Evolutionary conservation across 2,113 vertebrate species (phyloP), one percentile per base, ranked within the genome.

Genomic region (Microtus richardsoni): DNA sequence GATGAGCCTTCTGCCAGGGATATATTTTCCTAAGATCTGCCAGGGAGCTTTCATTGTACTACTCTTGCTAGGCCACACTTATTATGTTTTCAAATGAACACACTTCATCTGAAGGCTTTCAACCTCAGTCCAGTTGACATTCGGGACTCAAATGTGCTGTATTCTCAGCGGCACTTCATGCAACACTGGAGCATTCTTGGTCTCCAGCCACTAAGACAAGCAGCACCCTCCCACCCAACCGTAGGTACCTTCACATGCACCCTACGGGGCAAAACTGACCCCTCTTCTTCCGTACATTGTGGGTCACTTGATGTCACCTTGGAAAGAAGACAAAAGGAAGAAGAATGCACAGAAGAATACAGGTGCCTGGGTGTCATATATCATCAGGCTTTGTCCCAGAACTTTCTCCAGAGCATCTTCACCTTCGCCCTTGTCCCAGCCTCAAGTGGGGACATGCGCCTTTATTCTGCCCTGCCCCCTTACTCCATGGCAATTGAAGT

Each of bases 261-360:
- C 36, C 28, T 0, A 0, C 0, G 4, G 2, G 36, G 22, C 4
- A 52, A 66, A 60, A 21, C 2, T 58, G 11, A 28, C 1, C 7
- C 39, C 21, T 10, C 47, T 12, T 11, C 2, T 5, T 33, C 10
- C 30, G 19, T 2, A 0, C 5, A 17, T 33, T 44, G 39, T 9
- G 19, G 26, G 1, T 41, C 22, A 26, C 39, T 44, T 39, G 39
- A 75, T 14, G 36, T 54, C 7, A 58, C 68, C 11, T 79, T 75
- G 22, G 22, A 52, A 62, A 74, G 39, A 77, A 94, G 12, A 33
- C 33, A 3, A 75, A 60, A 66, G 39, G 3, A 82, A 94, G 33
- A 6, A 10, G 0, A 14, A 4, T 14, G 9, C 9, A 0, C 3
- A 1, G 5, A 3, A 66, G 10, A 28, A 4, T 5, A 22, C 17